phyloP scores from a whole-genome alignment of 37 sponge, comb jelly and placozoan genomes.

The Oscarella lobularis region DNA sequence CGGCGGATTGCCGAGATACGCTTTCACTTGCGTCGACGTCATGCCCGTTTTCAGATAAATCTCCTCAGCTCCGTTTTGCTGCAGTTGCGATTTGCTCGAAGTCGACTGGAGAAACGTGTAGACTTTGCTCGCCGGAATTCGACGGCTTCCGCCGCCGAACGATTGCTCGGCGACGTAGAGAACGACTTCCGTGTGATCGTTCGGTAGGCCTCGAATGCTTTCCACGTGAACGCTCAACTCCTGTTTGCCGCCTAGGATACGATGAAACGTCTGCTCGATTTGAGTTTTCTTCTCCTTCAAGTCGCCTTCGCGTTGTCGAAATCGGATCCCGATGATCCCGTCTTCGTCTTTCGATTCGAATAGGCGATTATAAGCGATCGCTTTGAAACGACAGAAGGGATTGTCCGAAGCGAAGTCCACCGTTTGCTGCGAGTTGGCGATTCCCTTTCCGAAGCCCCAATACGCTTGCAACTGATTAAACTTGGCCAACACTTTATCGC shows the following conservation, averaged over 20 bases:
- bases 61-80: slow-evolving; percentile 15
- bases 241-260: slow-evolving; percentile 1
- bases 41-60: slow-evolving; percentile 50
- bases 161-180: slow-evolving; percentile 60
- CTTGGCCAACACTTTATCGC: slow-evolving; percentile 62
- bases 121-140: slow-evolving; percentile 50
- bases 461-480: slow-evolving; percentile 83
- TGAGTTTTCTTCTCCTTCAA: slow-evolving; percentile 22
- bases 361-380: slow-evolving; percentile 53
- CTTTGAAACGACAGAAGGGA: slow-evolving; percentile 36
- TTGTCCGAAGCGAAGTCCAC: slow-evolving; percentile 62
- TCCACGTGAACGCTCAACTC: slow-evolving; percentile 41
- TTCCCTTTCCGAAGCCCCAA: slow-evolving; percentile 72
- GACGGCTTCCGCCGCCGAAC: slow-evolving; percentile 35
- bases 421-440: slow-evolving; percentile 37
- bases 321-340: slow-evolving; percentile 63
- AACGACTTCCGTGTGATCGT: slow-evolving; percentile 42
- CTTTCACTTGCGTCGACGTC: slow-evolving; percentile 36
- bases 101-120: slow-evolving; percentile 38
- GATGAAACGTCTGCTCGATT: slow-evolving; percentile 3
- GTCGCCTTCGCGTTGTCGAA: slow-evolving; percentile 37
- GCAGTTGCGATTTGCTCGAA: slow-evolving; percentile 5
- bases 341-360: slow-evolving; percentile 65
- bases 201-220: slow-evolving; percentile 44
- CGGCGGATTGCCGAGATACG: slow-evolving; percentile 58